phyloP scores from a whole-genome alignment of 1,140 invertebrate species.

The Drosophila gunungcola region DNA sequence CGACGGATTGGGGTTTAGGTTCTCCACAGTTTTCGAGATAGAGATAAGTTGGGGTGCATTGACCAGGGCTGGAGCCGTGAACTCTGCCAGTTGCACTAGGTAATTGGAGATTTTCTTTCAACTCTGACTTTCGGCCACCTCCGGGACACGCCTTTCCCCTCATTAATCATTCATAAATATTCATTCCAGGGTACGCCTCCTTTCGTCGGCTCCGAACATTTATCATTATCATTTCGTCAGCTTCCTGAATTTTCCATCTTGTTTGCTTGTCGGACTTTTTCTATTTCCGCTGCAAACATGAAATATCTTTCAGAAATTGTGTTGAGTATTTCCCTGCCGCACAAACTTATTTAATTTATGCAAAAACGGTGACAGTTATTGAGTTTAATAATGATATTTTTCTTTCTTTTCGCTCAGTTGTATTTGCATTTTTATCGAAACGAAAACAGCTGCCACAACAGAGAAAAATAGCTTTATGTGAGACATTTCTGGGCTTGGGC shows the following conservation, averaged over 20 bases:
- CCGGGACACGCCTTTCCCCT: conserved; percentile 18
- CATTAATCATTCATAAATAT: conserved; percentile 80
- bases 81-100: conserved; percentile 15
- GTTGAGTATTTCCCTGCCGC: conserved; percentile 13
- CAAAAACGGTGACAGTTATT: conserved; percentile 68
- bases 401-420: conserved; percentile 3
- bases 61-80: conserved; percentile 17
- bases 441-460: conserved; percentile 53
- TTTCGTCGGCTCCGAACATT: conserved; percentile 47
- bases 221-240: conserved; percentile 75
- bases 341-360: conserved; percentile 77
- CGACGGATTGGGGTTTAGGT: conserved; percentile 1
- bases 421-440: conserved; percentile 72
- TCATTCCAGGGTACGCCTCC: conserved; percentile 44
- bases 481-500: neutral
- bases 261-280: conserved; percentile 48
- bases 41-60: conserved; percentile 40
- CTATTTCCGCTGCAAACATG: conserved; percentile 60
- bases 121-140: conserved; percentile 17
- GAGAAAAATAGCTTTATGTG: conserved; percentile 29
- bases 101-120: conserved; percentile 46
- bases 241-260: conserved; percentile 39
- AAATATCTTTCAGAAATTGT: conserved; percentile 37
- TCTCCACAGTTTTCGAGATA: conserved; percentile 25
- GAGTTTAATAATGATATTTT: conserved; percentile 68